A percentile compares a stretch with the other conserved stretches of the same genome.
Conservation (phyloP, 1,140 invertebrate species). For the Philaenus spumarius region DNA sequence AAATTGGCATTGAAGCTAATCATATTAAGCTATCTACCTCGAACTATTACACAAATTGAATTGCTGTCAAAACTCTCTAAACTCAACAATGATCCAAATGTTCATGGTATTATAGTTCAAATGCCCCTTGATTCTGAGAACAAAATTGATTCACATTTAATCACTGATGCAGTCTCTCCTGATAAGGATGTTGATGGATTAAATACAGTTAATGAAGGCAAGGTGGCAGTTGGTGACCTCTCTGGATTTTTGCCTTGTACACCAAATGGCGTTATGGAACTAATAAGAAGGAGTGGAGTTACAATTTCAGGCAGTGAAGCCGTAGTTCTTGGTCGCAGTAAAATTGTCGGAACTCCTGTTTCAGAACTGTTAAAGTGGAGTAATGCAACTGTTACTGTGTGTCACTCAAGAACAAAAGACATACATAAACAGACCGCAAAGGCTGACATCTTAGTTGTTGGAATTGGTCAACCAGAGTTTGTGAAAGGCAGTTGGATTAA, state of each 20-base stretch:
- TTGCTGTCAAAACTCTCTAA: conserved; percentile 62
- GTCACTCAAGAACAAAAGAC: conserved; percentile 90
- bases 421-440: conserved; percentile 57
- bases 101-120: conserved; percentile 97
- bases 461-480: conserved; percentile 82
- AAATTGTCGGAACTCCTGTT: conserved; percentile 95
- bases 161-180: conserved; percentile 80
- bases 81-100: conserved; percentile 72
- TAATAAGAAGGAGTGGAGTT: conserved; percentile 77
- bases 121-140: conserved; percentile 89
- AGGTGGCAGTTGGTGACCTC: conserved; percentile 74
- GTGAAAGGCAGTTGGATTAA: conserved; percentile 97
- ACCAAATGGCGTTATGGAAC: conserved; percentile 85
- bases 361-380: conserved; percentile 94
- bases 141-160: too few relatives aligned
- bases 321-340: conserved; percentile 93
- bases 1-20: too few relatives aligned
- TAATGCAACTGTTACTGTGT: conserved; percentile 93
- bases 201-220: conserved; percentile 87
- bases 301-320: conserved; percentile 76
- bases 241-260: conserved; percentile 88
- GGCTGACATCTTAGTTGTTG: conserved; percentile 95
- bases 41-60: conserved; percentile 76
- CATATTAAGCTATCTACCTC: too few relatives aligned
- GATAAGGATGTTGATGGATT: conserved; percentile 94